Evolutionary conservation across 1,140 invertebrate species (phyloP).

Genomic region (Formica selysi): DNA sequence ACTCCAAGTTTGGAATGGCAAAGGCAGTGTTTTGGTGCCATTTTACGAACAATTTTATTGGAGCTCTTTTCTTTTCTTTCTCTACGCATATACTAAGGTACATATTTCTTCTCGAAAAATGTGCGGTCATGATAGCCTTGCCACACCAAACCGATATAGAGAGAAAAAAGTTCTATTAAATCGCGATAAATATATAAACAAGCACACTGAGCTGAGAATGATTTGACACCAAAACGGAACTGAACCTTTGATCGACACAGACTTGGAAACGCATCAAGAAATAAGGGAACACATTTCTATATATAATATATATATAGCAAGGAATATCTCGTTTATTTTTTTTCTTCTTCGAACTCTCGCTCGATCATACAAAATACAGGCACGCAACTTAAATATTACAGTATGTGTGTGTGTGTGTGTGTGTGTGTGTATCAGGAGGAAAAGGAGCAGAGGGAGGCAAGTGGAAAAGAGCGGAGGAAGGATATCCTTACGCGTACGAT

Average conservation of each 20-base stretch:
- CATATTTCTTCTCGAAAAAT: slow-evolving; percentile 66
- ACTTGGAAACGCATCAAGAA: slow-evolving; percentile 87
- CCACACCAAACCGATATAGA: slow-evolving; percentile 87
- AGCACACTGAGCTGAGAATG: slow-evolving; percentile 87
- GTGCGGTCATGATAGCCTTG: slow-evolving; percentile 86
- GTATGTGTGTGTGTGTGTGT: slow-evolving; percentile 36
- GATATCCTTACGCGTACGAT: slow-evolving; percentile 52
- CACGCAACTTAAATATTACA: slow-evolving; percentile 85
- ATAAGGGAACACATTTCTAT: slow-evolving; percentile 85
- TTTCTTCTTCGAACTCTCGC: slow-evolving; percentile 80
- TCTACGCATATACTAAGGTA: slow-evolving; percentile 27
- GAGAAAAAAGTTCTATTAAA: slow-evolving; percentile 67
- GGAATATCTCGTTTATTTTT: slow-evolving; percentile 86
- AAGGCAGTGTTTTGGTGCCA: slow-evolving; percentile 92
- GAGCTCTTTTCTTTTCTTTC: slow-evolving; percentile 67
- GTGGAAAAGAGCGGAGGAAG: slow-evolving; percentile 62
- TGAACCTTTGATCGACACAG: slow-evolving; percentile 87
- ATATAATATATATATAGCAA: slow-evolving; percentile 76
- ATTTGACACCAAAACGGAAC: slow-evolving; percentile 89
- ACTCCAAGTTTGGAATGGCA: slow-evolving; percentile 89
- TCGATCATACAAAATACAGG: slow-evolving; percentile 86
- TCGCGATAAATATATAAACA: slow-evolving; percentile 84
- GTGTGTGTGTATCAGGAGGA: neutral
- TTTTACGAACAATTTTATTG: slow-evolving; percentile 76
- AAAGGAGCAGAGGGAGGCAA: slow-evolving; percentile 32